phyloP scores from a whole-genome alignment of 2,888 invertebrate species.

The Synergus laeviventris region DNA sequence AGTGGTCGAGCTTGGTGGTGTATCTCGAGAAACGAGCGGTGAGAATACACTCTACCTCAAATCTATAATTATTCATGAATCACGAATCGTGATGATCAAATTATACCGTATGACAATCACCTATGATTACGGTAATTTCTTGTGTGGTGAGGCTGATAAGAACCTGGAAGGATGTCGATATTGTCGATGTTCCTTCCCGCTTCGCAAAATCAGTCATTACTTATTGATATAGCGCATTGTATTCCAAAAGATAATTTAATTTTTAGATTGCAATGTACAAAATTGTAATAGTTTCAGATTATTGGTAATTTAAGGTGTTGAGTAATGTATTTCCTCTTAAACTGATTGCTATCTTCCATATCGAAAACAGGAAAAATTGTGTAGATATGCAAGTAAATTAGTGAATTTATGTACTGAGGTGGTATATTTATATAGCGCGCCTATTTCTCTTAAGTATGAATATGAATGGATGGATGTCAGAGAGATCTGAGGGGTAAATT shows the following conservation, averaged over 20 bases:
- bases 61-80: conserved; percentile 39
- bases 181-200: neutral
- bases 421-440: no score
- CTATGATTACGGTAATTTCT: conserved; percentile 39
- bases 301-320: conserved; percentile 1
- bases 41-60: conserved; percentile 37
- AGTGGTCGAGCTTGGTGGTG: conserved; percentile 33
- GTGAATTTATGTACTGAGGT: neutral
- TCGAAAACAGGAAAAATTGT: no score
- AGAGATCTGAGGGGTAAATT: no score
- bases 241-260: neutral
- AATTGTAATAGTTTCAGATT: neutral
- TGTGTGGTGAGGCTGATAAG: conserved; percentile 28
- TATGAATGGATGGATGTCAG: no score
- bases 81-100: conserved; percentile 36
- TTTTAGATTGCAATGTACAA: neutral
- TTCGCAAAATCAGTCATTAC: conserved; percentile 12
- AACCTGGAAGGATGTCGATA: neutral
- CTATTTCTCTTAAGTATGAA: no score
- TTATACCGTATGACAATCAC: conserved; percentile 38
- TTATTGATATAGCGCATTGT: conserved; percentile 22
- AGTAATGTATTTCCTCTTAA: conserved; percentile 3
- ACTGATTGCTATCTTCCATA: neutral
- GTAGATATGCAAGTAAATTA: neutral
- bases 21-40: conserved; percentile 11